Evolutionary conservation across 2,888 invertebrate species (phyloP).

Genomic region (Synanthedon andrenaeformis): DNA sequence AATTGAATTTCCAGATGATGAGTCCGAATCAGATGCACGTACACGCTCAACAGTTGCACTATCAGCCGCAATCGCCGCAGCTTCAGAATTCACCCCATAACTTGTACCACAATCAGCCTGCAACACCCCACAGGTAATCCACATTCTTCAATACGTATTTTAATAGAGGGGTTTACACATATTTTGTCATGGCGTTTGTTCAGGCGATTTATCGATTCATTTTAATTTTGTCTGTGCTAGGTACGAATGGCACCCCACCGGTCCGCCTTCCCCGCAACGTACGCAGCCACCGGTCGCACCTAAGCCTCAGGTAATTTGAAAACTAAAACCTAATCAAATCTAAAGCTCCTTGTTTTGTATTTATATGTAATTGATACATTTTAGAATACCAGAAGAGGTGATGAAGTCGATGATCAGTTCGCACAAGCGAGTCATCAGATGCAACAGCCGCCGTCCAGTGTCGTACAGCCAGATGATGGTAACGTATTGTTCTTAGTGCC

Average conservation of each 20-base stretch:
- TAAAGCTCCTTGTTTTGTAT: not conserved
- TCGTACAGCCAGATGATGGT: slow-evolving; percentile 20
- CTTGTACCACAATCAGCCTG: slow-evolving; percentile 29
- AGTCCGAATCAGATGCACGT: slow-evolving; percentile 16
- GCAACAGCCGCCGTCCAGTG: slow-evolving; percentile 7
- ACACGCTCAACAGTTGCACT: slow-evolving; percentile 52
- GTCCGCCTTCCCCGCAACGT: slow-evolving; percentile 63
- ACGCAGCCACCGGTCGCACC: slow-evolving; percentile 70
- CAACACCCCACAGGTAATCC: slow-evolving; percentile 29
- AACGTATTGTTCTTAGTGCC: slow-evolving; percentile 1
- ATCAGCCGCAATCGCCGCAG: slow-evolving; percentile 8
- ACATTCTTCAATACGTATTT: not conserved
- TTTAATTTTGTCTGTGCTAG: slow-evolving; percentile 14
- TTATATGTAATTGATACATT: too few relatives aligned
- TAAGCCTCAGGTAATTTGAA: slow-evolving; percentile 52
- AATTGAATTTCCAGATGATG: slow-evolving; percentile 1
- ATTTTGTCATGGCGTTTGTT: too few relatives aligned
- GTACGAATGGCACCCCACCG: slow-evolving; percentile 59
- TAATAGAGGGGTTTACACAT: not conserved
- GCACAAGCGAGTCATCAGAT: slow-evolving; percentile 1
- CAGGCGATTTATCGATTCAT: too few relatives aligned
- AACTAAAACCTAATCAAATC: not conserved
- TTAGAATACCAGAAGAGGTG: slow-evolving; percentile 3
- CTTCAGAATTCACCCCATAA: slow-evolving; percentile 10
- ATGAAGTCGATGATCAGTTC: not conserved